phyloP scores from a whole-genome alignment of 2,888 invertebrate genomes.

The Lysandra bellargus region DNA sequence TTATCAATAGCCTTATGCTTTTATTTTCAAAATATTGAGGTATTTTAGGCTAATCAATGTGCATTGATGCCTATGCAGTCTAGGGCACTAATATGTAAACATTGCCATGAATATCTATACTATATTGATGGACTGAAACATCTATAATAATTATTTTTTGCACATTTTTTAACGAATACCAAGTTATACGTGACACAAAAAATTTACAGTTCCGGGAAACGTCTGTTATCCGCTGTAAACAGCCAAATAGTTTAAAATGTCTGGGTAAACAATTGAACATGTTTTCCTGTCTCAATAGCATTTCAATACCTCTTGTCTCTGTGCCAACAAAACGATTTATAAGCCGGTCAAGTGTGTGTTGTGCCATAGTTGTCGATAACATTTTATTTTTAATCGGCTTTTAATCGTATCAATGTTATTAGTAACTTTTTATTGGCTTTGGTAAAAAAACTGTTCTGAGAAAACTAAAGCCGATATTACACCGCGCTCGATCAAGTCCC shows the following conservation, averaged over 20 bases:
- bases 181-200: background rate
- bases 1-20: no score
- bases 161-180: background rate
- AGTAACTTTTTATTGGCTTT: background rate
- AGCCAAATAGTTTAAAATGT: constrained; percentile 5
- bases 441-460: no score
- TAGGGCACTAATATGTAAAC: no score
- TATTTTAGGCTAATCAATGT: no score
- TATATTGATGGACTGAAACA: no score
- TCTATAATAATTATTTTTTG: background rate
- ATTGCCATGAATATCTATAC: no score
- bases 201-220: background rate
- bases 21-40: no score
- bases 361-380: constrained; percentile 47
- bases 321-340: constrained; percentile 68
- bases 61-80: no score
- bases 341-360: constrained; percentile 61
- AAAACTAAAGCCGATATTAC: background rate
- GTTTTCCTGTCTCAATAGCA: constrained; percentile 49
- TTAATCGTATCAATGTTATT: background rate
- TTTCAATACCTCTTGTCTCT: constrained; percentile 60
- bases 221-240: constrained; percentile 5
- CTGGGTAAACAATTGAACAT: constrained; percentile 22
- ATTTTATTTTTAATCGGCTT: background rate
- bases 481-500: background rate